phyloP scores from a whole-genome alignment of 2,888 invertebrate species.

The Lymantria dispar region DNA sequence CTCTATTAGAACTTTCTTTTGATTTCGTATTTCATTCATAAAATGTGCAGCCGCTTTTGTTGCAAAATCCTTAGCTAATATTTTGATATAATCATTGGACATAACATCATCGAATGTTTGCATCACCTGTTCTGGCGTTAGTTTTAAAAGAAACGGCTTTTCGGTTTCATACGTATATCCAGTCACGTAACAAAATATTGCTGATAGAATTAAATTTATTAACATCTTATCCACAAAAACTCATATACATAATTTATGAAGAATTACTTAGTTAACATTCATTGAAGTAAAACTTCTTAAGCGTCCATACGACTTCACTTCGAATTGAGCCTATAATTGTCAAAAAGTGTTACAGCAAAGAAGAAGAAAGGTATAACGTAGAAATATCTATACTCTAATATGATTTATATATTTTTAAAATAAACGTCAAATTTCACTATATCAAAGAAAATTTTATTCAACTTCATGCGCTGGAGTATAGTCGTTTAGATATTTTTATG shows the following conservation, averaged over 20 bases:
- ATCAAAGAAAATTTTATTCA: no score
- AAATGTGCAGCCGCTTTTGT: constrained; percentile 42
- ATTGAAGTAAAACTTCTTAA: no score
- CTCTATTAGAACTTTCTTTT: constrained; percentile 12
- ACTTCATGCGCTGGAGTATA: no score
- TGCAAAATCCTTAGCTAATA: constrained; percentile 44
- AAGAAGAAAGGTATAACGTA: no score
- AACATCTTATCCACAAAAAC: constrained; percentile 12
- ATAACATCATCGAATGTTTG: constrained; percentile 41
- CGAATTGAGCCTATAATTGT: no score
- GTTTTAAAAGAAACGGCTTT: constrained; percentile 27
- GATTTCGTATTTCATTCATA: constrained; percentile 38
- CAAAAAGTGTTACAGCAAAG: no score
- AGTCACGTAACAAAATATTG: constrained; percentile 8
- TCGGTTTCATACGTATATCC: neutral
- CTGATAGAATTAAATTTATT: constrained; percentile 6
- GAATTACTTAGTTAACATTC: no score
- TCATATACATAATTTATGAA: no score
- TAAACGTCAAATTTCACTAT: no score
- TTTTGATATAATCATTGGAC: constrained; percentile 39
- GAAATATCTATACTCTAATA: no score
- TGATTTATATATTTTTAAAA: no score
- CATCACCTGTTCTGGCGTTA: constrained; percentile 41
- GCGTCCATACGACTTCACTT: no score
- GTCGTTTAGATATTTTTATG: neutral